Conservation (phyloP, 2,113 vertebrate genomes). For the Cottus gobio region DNA sequence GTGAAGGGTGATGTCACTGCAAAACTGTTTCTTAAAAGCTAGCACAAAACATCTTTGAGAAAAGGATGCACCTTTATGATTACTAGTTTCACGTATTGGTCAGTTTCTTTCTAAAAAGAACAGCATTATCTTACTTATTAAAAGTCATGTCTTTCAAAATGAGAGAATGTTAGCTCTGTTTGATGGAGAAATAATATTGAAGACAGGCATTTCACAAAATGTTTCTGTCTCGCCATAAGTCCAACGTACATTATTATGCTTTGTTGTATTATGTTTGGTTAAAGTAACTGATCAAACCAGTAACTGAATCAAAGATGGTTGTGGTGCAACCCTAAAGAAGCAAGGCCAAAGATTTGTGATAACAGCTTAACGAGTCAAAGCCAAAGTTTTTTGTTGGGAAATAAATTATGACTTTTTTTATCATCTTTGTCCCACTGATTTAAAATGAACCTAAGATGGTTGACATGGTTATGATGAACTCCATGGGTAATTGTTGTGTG, state of each 20-base stretch:
- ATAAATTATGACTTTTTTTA: conserved; percentile 1
- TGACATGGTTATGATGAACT: conserved; percentile 4
- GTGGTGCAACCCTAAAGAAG: conserved; percentile 3
- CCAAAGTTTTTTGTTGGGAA: neutral
- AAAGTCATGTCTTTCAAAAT: conserved; percentile 13
- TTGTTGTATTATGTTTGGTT: conserved; percentile 31
- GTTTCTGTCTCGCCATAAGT: neutral
- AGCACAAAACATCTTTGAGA: conserved; percentile 31
- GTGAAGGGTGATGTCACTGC: conserved; percentile 21
- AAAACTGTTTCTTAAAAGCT: conserved; percentile 29
- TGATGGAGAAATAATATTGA: conserved; percentile 8
- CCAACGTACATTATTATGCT: conserved; percentile 3
- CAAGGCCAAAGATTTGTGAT: conserved; percentile 41
- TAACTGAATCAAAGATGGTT: conserved; percentile 5
- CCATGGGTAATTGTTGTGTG: neutral
- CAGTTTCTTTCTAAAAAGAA: conserved; percentile 1
- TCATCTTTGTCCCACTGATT: neutral
- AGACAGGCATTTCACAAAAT: neutral
- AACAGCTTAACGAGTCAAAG: conserved; percentile 20
- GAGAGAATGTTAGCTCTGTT: conserved; percentile 12
- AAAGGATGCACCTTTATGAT: conserved; percentile 26
- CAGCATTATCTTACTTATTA: neutral
- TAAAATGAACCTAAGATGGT: conserved; percentile 5
- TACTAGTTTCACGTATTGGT: neutral
- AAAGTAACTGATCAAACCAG: conserved; percentile 1